phyloP scores from a whole-genome alignment of 2,888 invertebrate genomes.

The Ommatoiulus sabulosus region DNA sequence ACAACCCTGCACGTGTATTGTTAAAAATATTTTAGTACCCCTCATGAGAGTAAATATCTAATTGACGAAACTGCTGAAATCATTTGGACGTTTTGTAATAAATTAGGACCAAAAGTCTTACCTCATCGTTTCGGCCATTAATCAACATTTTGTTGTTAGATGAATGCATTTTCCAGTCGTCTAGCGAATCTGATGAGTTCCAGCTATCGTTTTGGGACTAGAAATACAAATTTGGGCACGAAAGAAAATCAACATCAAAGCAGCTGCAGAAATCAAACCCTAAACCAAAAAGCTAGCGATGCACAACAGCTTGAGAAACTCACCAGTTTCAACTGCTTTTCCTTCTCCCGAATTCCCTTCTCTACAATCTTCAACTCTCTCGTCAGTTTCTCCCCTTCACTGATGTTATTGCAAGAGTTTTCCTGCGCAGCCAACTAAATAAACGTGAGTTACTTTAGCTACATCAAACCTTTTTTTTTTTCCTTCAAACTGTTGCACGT shows the following conservation, averaged over 20 bases:
- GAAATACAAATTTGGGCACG: neutral
- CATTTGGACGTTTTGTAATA: too few species aligned
- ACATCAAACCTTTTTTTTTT: neutral
- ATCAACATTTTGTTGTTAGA: slow-evolving; percentile 8
- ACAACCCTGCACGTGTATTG: too few species aligned
- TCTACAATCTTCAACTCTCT: slow-evolving; percentile 75
- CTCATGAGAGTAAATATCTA: too few species aligned
- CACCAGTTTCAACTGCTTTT: slow-evolving; percentile 71
- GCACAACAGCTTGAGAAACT: neutral
- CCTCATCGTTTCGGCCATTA: slow-evolving; percentile 56
- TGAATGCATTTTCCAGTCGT: slow-evolving; percentile 25
- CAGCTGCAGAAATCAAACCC: neutral
- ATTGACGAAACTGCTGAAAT: too few species aligned
- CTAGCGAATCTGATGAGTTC: slow-evolving; percentile 37
- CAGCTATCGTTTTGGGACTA: slow-evolving; percentile 24
- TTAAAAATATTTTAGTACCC: too few species aligned
- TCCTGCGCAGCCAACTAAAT: slow-evolving; percentile 50
- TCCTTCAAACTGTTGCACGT: neutral
- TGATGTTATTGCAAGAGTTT: slow-evolving; percentile 64
- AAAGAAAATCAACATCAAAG: neutral
- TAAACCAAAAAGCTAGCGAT: neutral
- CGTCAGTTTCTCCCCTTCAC: slow-evolving; percentile 73
- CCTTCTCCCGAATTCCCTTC: slow-evolving; percentile 75
- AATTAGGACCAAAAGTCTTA: neutral
- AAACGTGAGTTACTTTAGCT: neutral